Base-by-base conservation (phyloP, 2,113 vertebrate genomes). In the Vidua chalybeata region DNA sequence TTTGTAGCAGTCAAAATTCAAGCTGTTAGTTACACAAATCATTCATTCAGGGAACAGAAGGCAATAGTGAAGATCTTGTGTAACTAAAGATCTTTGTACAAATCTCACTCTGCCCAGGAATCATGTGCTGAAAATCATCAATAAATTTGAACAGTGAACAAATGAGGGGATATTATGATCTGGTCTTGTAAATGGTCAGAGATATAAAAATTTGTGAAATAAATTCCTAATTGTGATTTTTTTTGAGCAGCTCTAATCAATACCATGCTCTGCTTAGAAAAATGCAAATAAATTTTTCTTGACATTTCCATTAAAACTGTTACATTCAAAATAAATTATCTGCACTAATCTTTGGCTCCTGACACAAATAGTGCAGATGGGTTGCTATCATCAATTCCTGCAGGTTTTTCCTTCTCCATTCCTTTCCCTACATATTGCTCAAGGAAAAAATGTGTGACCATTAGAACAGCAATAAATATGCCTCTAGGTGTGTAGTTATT, bases 181-280 rank as follows among this genome's bases (percentile, higher is more conserved):
- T 82, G 58, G 43, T 79, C 84, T 73, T 80, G 27, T 93, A 93
- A 86, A 93, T 91, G 71, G 74, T 67, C 55, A 77, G 83, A 90
- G 71, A 63, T 62, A 58, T 54, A 88, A 94, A 87, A 93, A 90
- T 93, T 93, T 90, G n/a, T 83, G 69, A 90, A 93, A 91, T 94
- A 96, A 97, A 96, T 94, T 94, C 84, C 75, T 89, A 87, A 91
- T 79, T 89, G 54, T 82, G 77, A 87, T 84, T 76, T 86, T 58
- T 85, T 83, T 84, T 78, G 46, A 94, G 54, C 21, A 2, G 35
- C 68, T 78, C 26, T 35, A 56, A 95, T 96, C 90, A 68, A 94
- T 94, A 78, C 56, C 0, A 0, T 56, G 68, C 43, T 78, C 90
- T 69, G 6, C 62, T 81, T 92, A 88, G 73, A 78, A 81, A 94